Conservation (phyloP, 2,113 vertebrate species). For the Sorex fumeus region DNA sequence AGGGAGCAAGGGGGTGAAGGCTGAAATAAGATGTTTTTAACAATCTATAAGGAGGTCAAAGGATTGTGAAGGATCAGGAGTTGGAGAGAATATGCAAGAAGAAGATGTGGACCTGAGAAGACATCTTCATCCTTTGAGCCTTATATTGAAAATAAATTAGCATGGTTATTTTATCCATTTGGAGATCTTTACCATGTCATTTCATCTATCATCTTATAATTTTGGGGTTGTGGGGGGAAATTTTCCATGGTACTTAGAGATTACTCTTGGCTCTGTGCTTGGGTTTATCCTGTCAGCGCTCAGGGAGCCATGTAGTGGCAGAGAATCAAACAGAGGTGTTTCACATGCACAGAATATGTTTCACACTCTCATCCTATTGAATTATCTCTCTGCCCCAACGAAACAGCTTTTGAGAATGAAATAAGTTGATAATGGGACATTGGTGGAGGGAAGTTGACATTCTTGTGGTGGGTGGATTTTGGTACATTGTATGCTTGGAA, state of each 20-base stretch:
- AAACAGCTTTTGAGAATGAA: neutral
- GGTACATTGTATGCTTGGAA: no score
- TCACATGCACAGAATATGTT: no score
- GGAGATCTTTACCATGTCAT: neutral
- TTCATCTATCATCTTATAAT: neutral
- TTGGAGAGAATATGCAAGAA: neutral
- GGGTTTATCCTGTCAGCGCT: no score
- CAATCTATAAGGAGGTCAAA: neutral
- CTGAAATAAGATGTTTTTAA: neutral
- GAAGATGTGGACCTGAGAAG: neutral
- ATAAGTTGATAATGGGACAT: neutral
- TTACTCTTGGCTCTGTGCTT: no score
- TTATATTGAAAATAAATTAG: constrained; percentile 29
- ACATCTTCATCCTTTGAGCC: neutral
- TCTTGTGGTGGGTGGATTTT: no score
- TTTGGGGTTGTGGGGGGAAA: neutral
- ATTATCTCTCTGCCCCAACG: neutral
- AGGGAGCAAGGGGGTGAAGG: neutral
- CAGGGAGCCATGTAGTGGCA: no score
- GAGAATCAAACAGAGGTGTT: no score
- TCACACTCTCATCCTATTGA: no score
- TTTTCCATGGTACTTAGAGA: no score
- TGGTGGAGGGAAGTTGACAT: no score
- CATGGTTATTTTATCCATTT: neutral
- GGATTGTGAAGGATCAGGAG: neutral